A percentile compares a stretch with the other conserved stretches of the same genome.
Conservation (phyloP, 2,797 vertebrate species). For the Onychomys arenicola region DNA sequence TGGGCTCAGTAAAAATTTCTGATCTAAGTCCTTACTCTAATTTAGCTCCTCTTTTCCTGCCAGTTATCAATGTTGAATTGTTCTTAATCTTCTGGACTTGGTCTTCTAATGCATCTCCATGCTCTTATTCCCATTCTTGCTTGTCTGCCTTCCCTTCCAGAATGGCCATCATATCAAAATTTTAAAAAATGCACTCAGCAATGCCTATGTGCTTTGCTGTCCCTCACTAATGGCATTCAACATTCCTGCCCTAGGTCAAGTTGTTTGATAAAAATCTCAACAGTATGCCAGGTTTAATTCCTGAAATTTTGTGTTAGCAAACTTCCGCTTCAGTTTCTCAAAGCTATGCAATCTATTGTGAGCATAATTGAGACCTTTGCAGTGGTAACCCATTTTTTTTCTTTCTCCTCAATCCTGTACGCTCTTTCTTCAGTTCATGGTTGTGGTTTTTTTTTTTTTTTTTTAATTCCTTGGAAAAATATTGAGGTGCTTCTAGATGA, state of each 20-base stretch:
- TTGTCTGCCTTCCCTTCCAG: slow-evolving; percentile 10
- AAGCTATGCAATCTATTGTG: neutral
- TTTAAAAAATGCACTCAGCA: neutral
- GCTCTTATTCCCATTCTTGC: neutral
- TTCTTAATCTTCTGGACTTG: neutral
- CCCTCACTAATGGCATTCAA: neutral
- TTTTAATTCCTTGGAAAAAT: slow-evolving; percentile 29
- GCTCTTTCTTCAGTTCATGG: neutral
- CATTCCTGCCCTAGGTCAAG: slow-evolving; percentile 22
- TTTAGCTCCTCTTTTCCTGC: neutral
- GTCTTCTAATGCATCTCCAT: neutral
- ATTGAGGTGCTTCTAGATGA: neutral
- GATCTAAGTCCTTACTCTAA: slow-evolving; percentile 9
- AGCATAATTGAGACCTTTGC: slow-evolving; percentile 1
- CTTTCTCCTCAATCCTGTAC: neutral
- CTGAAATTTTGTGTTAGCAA: slow-evolving; percentile 49
- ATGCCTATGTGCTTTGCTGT: slow-evolving; percentile 5
- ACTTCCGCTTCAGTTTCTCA: slow-evolving; percentile 27
- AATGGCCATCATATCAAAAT: neutral
- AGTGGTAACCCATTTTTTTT: neutral
- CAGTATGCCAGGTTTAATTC: slow-evolving; percentile 11
- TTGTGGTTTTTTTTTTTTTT: neutral
- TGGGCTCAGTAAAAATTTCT: neutral
- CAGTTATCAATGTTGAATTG: neutral
- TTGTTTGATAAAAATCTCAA: slow-evolving; percentile 59